These are phyloP conservation scores for Rhyacophila brunnea DNA, from an alignment of 1,140 invertebrate species.

Conservation along the genomic window DNA sequence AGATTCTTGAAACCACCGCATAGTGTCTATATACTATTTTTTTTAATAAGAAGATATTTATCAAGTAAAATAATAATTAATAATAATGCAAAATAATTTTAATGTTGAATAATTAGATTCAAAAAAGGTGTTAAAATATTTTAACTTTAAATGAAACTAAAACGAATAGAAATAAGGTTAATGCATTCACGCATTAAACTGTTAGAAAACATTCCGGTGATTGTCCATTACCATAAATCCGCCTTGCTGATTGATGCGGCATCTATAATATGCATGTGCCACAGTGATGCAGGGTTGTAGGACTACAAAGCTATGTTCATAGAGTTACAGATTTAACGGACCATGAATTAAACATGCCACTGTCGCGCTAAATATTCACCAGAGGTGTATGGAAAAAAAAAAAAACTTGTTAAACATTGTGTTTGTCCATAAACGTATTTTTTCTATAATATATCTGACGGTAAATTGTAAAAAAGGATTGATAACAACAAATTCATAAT, in stretches of 20 bases:
- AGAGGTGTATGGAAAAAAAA: background rate
- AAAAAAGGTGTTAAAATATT: background rate
- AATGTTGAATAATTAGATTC: too few species aligned
- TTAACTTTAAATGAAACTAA: background rate
- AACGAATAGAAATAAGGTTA: background rate
- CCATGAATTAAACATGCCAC: slow-evolving; percentile 21
- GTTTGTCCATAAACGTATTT: too few species aligned
- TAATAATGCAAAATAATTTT: too few species aligned
- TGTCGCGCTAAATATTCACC: slow-evolving; percentile 20
- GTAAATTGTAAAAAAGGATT: too few species aligned
- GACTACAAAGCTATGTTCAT: background rate
- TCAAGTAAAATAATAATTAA: too few species aligned
- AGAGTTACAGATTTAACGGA: slow-evolving; percentile 13
- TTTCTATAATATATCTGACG: too few species aligned
- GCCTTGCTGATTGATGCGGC: slow-evolving; percentile 4
- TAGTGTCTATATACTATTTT: too few species aligned
- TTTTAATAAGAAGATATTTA: too few species aligned
- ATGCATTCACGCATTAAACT: too few species aligned
- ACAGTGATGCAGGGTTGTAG: background rate
- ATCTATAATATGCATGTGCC: slow-evolving; percentile 1
- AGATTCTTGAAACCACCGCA: too few species aligned
- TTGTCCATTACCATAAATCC: too few species aligned
- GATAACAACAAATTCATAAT: background rate
- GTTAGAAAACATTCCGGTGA: too few species aligned
- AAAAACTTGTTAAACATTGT: background rate